A percentile compares a stretch with the other conserved stretches of the same genome.
phyloP scores from a whole-genome alignment of 2,113 vertebrate genomes.

The Lamprotornis superbus region DNA sequence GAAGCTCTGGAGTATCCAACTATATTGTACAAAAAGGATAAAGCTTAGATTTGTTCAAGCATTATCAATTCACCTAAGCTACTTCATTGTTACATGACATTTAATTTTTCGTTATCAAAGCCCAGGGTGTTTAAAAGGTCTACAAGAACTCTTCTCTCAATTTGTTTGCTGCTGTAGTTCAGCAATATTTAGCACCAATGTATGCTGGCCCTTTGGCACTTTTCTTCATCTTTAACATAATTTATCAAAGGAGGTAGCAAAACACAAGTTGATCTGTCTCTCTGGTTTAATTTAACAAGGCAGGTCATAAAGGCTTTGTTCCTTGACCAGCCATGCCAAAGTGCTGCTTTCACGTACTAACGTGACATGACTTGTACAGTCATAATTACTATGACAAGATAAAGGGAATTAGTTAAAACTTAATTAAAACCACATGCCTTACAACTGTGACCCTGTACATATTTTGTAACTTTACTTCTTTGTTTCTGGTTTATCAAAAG shows the following conservation, averaged over 20 bases:
- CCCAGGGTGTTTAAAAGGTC: not conserved
- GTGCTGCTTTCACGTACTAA: slow-evolving; percentile 68
- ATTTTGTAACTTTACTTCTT: slow-evolving; percentile 57
- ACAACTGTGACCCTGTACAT: slow-evolving; percentile 42
- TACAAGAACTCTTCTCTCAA: not conserved
- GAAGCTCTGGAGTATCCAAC: not conserved
- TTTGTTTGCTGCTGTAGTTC: slow-evolving; percentile 31
- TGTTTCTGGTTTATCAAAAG: slow-evolving; percentile 37
- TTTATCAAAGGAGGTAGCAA: slow-evolving; percentile 61
- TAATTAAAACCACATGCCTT: slow-evolving; percentile 72
- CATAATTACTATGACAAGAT: slow-evolving; percentile 72
- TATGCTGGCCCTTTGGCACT: not conserved
- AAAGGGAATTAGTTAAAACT: slow-evolving; percentile 76
- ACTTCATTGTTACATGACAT: not conserved
- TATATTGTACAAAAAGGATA: not conserved
- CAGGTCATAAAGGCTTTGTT: slow-evolving; percentile 61
- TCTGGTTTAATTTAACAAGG: slow-evolving; percentile 67
- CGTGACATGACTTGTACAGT: slow-evolving; percentile 64
- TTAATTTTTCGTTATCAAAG: slow-evolving; percentile 13
- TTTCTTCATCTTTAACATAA: slow-evolving; percentile 59
- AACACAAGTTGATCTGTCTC: slow-evolving; percentile 55
- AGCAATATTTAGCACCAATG: not conserved
- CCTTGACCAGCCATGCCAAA: slow-evolving; percentile 54
- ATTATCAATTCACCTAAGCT: not conserved
- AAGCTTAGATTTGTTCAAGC: not conserved